phyloP scores from a whole-genome alignment of 2,113 vertebrate genomes.

The Galeopterus variegatus region DNA sequence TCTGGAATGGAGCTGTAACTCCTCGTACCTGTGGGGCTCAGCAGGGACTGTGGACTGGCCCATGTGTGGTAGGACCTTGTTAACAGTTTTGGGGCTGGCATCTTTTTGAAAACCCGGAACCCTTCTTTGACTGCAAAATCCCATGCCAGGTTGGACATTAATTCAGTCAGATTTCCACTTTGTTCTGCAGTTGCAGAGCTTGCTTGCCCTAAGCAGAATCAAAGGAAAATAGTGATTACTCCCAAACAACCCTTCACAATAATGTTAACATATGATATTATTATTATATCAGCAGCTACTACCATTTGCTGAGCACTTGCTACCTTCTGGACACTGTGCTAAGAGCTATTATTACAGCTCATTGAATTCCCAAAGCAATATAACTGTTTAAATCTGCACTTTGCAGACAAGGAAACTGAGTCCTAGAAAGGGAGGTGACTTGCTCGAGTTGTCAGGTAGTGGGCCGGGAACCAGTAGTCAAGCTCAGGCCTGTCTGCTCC shows the following conservation, averaged over 20 bases:
- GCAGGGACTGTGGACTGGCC: rapidly evolving
- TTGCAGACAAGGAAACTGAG: not conserved
- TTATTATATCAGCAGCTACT: not conserved
- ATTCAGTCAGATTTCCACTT: slow-evolving; percentile 80
- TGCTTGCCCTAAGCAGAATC: slow-evolving; percentile 85
- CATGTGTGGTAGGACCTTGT: slow-evolving; percentile 62
- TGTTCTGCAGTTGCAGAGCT: slow-evolving; percentile 77
- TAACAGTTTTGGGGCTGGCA: not conserved
- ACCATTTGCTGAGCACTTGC: not conserved
- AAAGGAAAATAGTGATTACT: slow-evolving; percentile 25
- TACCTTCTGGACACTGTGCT: not conserved
- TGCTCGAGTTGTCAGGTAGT: not conserved
- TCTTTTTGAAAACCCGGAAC: slow-evolving; percentile 91
- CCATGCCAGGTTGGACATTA: slow-evolving; percentile 90
- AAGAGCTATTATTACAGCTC: not conserved
- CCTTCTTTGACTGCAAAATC: slow-evolving; percentile 93
- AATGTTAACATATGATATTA: not conserved
- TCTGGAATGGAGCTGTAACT: slow-evolving; percentile 1
- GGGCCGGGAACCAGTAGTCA: not conserved
- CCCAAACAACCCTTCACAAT: not conserved
- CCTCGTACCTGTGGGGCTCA: not conserved
- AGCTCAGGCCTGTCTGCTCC: not conserved
- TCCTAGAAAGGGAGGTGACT: not conserved
- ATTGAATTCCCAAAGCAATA: not conserved
- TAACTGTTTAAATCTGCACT: not conserved